A percentile compares a stretch with the other conserved stretches of the same genome.
These are phyloP conservation scores for Cirrhinus mrigala DNA, from an alignment of 2,797 vertebrate species.

Conservation along the genomic window DNA sequence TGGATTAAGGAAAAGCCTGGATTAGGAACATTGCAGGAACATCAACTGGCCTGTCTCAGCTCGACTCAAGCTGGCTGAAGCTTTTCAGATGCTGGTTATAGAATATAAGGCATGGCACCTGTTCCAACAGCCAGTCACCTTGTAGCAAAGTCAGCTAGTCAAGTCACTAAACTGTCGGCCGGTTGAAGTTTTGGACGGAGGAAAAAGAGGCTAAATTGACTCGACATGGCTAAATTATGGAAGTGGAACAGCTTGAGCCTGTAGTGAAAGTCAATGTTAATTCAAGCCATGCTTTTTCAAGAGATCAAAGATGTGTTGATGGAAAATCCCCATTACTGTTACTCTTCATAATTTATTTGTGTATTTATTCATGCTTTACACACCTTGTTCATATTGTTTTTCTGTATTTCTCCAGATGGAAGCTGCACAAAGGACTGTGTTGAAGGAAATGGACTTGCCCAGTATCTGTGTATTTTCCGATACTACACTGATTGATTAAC, in stretches of 20 bases:
- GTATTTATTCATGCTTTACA: conserved; percentile 12
- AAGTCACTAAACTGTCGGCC: neutral
- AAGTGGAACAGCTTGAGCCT: neutral
- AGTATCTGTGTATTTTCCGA: neutral
- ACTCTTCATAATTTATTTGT: conserved; percentile 3
- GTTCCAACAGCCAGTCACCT: neutral
- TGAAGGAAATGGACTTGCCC: conserved; percentile 5
- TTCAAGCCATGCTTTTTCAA: too few species aligned
- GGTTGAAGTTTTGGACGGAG: neutral
- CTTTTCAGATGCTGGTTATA: neutral
- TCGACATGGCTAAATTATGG: neutral
- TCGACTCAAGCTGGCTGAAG: neutral
- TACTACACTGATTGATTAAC: neutral
- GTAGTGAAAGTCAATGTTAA: too few species aligned
- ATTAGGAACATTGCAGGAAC: neutral
- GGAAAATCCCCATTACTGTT: neutral
- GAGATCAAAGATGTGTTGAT: neutral
- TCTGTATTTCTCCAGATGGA: conserved; percentile 6
- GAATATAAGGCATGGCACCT: neutral
- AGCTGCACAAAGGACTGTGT: conserved; percentile 17
- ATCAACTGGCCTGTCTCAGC: neutral
- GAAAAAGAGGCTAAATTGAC: neutral
- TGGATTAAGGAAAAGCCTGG: neutral
- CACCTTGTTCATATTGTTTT: neutral
- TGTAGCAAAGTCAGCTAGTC: neutral